A percentile compares a stretch with the other conserved stretches of the same genome.
These are phyloP conservation scores for Ceratosolen solmsi DNA, from an alignment of 1,140 invertebrate species.

Conservation along the genomic window DNA sequence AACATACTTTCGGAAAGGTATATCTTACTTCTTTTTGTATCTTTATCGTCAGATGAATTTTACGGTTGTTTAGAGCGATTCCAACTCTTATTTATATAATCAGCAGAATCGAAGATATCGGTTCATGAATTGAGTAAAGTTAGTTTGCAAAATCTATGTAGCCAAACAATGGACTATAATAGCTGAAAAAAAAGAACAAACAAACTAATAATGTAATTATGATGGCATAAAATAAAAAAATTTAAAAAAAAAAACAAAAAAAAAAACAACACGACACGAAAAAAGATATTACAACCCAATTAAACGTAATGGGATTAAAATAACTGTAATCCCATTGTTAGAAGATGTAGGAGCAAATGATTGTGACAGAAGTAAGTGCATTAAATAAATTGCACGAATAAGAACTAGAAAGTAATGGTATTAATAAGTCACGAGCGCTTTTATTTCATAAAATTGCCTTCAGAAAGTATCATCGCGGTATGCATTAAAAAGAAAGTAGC, in stretches of 20 bases:
- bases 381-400: not conserved
- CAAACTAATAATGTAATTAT: too few species aligned
- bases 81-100: too few species aligned
- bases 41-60: too few species aligned
- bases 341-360: slow-evolving; percentile 17
- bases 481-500: too few species aligned
- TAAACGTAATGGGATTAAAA: slow-evolving; percentile 31
- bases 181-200: too few species aligned
- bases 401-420: not conserved
- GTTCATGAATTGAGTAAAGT: too few species aligned
- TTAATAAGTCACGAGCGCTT: not conserved
- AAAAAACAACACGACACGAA: not conserved
- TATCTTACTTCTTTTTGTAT: not conserved
- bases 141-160: too few species aligned
- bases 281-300: not conserved
- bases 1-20: not conserved
- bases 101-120: too few species aligned
- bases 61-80: too few species aligned
- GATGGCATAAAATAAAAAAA: not conserved
- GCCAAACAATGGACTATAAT: too few species aligned
- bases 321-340: not conserved
- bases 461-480: not conserved
- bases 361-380: not conserved
- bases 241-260: not conserved
- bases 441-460: not conserved